Base-by-base conservation (phyloP, 2,113 vertebrate species). In the Phrynosoma blainvillii region DNA sequence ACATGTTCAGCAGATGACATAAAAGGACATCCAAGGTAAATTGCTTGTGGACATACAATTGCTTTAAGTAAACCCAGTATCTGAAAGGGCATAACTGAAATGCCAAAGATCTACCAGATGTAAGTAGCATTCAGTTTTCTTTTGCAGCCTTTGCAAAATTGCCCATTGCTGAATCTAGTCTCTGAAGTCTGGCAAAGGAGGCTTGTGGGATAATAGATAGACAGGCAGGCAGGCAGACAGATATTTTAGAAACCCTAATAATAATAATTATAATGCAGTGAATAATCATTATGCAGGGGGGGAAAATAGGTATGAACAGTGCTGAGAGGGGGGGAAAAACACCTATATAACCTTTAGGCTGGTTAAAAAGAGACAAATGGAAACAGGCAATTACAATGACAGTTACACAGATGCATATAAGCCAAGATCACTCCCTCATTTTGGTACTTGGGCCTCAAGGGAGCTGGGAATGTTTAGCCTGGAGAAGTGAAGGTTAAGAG, bases 1-100 rank as follows among this genome's bases (percentile, higher is more conserved):
- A 84, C 68, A 84, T 47, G 65, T 47, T 83, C 81, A 84, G 82
- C 54, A 36, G 47, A 74, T 84, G 82, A 84, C 82, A 84, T 18
- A 74, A 84, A 84, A 84, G 47, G 82, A 74, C 70, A 25, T 30
- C 14, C 42, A 36, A 74, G 47, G 82, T 54, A 30, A 84, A 84
- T n/a, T 21, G 70, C 82, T 47, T 7, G 8, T 56, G 30, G 68
- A 66, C 68, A 52, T 42, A 52, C 21, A 30, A 84, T 73, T 42
- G n/a, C 68, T 54, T 3, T n/a, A 54, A 84, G 68, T 74, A 18
- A 84, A 70, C 12, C 71, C 16, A 40, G 54, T 10, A 32, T 40
- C 54, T 75, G 23, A 62, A 76, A 12, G 52, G 83, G 70, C 52
- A 56, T 12, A 14, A 32, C 23, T 82, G 80, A 68, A 68, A 36